Evolutionary conservation across 2,797 vertebrate genomes (phyloP).

Genomic region (Sciurus carolinensis): DNA sequence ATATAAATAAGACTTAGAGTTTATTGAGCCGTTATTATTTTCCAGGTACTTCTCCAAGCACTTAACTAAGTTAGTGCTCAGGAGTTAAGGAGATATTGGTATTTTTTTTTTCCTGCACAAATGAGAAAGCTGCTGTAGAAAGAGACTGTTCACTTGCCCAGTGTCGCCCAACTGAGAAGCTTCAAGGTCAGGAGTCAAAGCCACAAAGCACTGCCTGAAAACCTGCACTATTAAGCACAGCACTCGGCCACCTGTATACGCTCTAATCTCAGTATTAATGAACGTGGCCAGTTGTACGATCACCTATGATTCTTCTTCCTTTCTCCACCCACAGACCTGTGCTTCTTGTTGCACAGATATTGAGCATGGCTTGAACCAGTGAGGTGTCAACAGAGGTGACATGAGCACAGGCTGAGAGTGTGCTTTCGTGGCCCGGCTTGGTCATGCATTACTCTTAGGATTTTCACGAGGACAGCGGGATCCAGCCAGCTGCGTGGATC

Average conservation of each 20-base stretch:
- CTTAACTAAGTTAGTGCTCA: not conserved
- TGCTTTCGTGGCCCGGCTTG: not conserved
- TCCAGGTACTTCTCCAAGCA: not conserved
- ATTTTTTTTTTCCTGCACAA: not conserved
- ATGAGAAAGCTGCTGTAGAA: not conserved
- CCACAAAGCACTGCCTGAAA: not conserved
- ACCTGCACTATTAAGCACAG: too few species aligned
- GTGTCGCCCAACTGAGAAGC: not conserved
- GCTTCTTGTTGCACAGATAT: fast-evolving
- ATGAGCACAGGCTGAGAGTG: not conserved
- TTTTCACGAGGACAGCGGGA: not conserved
- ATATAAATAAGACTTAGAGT: not conserved
- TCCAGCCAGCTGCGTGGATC: not conserved
- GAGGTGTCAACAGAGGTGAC: not conserved
- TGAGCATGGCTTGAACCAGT: not conserved
- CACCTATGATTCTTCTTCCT: not conserved
- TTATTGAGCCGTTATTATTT: not conserved
- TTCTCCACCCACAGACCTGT: not conserved
- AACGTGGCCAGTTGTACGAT: not conserved
- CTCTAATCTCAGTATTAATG: not conserved
- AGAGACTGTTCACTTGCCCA: not conserved
- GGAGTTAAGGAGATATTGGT: not conserved
- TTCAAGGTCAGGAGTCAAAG: not conserved
- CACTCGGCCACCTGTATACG: fast-evolving
- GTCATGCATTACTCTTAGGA: not conserved